phyloP scores from a whole-genome alignment of 2,797 vertebrate species.

The Thunnus albacares region DNA sequence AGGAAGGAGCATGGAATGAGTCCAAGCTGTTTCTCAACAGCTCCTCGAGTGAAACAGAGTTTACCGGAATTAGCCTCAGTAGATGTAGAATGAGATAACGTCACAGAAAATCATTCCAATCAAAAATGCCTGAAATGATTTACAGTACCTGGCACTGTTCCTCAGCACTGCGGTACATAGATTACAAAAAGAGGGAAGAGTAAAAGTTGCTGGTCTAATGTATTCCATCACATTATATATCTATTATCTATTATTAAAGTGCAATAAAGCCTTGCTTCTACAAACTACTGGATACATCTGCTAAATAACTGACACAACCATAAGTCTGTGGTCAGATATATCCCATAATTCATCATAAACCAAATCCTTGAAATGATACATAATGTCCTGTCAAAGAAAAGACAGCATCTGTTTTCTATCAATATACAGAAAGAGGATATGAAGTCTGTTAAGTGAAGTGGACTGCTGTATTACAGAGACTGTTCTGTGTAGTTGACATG shows the following conservation, averaged over 20 bases:
- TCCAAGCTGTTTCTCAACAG: constrained; percentile 78
- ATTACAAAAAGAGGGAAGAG: constrained; percentile 8
- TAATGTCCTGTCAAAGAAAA: constrained; percentile 43
- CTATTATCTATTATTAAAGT: constrained; percentile 3
- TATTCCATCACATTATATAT: background rate
- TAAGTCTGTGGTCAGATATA: constrained; percentile 12
- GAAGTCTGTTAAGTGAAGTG: constrained; percentile 48
- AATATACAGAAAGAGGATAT: constrained; percentile 49
- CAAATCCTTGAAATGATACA: constrained; percentile 41
- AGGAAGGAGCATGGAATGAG: constrained; percentile 60
- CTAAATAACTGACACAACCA: constrained; percentile 13
- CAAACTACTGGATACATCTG: constrained; percentile 11
- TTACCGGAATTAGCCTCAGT: constrained; percentile 58
- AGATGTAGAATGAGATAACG: constrained; percentile 70
- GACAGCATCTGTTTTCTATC: constrained; percentile 73
- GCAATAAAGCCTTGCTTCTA: constrained; percentile 7
- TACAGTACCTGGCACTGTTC: constrained; percentile 28
- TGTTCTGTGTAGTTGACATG: constrained; percentile 31
- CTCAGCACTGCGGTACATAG: constrained; percentile 4
- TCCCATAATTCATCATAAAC: constrained; percentile 46
- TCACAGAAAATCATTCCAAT: constrained; percentile 53
- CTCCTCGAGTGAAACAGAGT: constrained; percentile 50
- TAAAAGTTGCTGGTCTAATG: constrained; percentile 5
- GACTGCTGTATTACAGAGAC: constrained; percentile 25
- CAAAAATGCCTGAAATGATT: constrained; percentile 63